Base-by-base conservation (phyloP, 2,113 vertebrate genomes). In the Ceyx cyanopectus region DNA sequence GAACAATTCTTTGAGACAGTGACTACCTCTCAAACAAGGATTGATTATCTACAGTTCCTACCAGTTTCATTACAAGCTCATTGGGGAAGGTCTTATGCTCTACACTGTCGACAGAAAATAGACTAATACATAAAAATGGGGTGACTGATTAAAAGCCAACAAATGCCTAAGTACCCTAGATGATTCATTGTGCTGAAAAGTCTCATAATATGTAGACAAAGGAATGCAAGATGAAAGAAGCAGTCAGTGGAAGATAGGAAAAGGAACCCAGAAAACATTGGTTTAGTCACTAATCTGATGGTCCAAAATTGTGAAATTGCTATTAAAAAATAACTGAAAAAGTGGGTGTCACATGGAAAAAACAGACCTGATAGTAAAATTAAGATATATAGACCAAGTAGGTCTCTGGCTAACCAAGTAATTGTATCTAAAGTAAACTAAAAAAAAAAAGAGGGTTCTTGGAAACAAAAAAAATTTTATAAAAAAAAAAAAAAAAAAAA, bases 131-230 rank as follows among this genome's bases (percentile, higher is more conserved):
- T 84, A 92, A 61, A 92, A 94, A 92, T 81, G n/a, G n/a, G 9
- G 65, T 91, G 87, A 92, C 58, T 87, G 87, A 95, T 93, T 92
- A 93, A 86, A 87, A 94, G 50, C 87, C 51, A 91, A 46, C 43
- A 78, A 87, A 41, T 82, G 32, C 26, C 54, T 45, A 68, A 89
- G 63, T 51, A 81, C 32, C 90, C 30, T 48, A 92, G 72, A 77
- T 88, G 65, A 92, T 78, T 93, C 80, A 88, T 46, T 83, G 65
- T 70, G 46, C 75, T 91, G 68, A 40, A 51, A 68, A 87, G 63
- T 77, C 67, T 79, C 51, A 45, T 32, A 56, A 30, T 79, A 67
- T 85, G 27, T 15, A 78, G 82, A 81, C 68, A 91, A 87, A 73
- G 19, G 51, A 63, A 32, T 56, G 20, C n/a, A 88, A 81, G 57